Base-by-base conservation (phyloP, 2,797 vertebrate genomes). In the Fratercula arctica region DNA sequence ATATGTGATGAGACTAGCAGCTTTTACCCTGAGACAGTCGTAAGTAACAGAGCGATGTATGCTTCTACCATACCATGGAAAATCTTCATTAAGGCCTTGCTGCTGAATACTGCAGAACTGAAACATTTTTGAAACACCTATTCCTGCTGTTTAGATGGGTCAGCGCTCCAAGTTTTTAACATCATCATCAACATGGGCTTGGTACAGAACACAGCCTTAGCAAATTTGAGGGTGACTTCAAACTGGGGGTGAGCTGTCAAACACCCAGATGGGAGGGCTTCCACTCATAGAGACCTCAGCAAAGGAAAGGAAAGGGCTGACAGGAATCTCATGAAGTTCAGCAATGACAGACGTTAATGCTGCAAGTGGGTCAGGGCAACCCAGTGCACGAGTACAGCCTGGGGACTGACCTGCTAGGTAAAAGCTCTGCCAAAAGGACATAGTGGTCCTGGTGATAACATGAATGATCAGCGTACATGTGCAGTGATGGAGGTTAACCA, bases 1-100 rank as follows among this genome's bases (percentile, higher is more conserved):
- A 82, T 76, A 86, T 83, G 93, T 82, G 76, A 78, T 82, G 67
- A 90, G 80, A 78, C 82, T 59, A 80, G 63, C 77, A 93, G 89
- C 64, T 93, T 89, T 94, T 92, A 93, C 78, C 53, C 83, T 43
- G 85, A 87, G 67, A 89, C 85, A 85, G 48, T 54, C 61, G 33
- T 41, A 83, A 84, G 66, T 69, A 87, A 82, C 13, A 75, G 60
- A 86, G 48, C 1, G 7, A 95, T 89, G 37, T 39, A 89, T 79
- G 54, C 35, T 87, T 79, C 84, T 81, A 68, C 39, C 50, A 61
- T 8, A 16, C 51, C 35, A 67, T 3, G 9, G 24, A 84, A 94
- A 90, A 90, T 73, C 54, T 79, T 68, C 63, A 85, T 91, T 89
- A 91, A 87, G 68, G 25, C 12, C 46, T 87, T 73, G 35, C 51